Conservation (phyloP, 2,797 vertebrate species). For the Adrianichthys oophorus region DNA sequence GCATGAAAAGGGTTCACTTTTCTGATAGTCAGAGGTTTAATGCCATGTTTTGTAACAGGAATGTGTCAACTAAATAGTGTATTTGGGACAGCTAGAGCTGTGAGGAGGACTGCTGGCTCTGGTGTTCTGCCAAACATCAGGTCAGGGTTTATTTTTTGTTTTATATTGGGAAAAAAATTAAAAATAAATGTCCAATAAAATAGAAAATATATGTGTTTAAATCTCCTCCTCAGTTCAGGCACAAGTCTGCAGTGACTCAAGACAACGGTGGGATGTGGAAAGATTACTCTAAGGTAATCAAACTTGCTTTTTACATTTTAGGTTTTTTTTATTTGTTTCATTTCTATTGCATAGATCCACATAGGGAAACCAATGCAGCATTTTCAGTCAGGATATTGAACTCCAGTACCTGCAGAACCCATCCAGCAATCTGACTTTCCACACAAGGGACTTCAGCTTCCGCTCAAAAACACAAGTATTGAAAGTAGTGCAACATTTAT, state of each 20-base stretch:
- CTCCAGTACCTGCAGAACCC: conserved; percentile 56
- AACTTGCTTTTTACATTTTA: not conserved
- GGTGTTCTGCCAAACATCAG: conserved; percentile 31
- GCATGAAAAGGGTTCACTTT: not conserved
- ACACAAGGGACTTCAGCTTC: conserved; percentile 40
- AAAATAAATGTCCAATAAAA: too few species aligned
- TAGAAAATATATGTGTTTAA: not conserved
- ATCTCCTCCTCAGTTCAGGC: conserved; percentile 21
- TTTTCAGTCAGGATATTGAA: conserved; percentile 71
- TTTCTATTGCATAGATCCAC: not conserved
- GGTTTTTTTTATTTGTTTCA: too few species aligned
- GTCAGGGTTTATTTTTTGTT: conserved; percentile 16
- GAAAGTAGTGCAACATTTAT: not conserved
- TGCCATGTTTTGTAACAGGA: conserved; percentile 31
- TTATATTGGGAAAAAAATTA: too few species aligned
- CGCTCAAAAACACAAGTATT: not conserved
- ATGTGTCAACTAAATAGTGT: conserved; percentile 64
- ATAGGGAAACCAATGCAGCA: conserved; percentile 39
- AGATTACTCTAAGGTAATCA: conserved; percentile 55
- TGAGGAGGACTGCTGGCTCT: conserved; percentile 43
- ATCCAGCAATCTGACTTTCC: conserved; percentile 40
- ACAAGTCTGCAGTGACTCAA: conserved; percentile 47
- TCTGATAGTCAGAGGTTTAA: not conserved
- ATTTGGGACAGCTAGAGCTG: conserved; percentile 30
- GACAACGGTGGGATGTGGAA: conserved; percentile 53